Evolutionary conservation across 1,140 invertebrate genomes (phyloP).

Genomic region (Drosophila subobscura): DNA sequence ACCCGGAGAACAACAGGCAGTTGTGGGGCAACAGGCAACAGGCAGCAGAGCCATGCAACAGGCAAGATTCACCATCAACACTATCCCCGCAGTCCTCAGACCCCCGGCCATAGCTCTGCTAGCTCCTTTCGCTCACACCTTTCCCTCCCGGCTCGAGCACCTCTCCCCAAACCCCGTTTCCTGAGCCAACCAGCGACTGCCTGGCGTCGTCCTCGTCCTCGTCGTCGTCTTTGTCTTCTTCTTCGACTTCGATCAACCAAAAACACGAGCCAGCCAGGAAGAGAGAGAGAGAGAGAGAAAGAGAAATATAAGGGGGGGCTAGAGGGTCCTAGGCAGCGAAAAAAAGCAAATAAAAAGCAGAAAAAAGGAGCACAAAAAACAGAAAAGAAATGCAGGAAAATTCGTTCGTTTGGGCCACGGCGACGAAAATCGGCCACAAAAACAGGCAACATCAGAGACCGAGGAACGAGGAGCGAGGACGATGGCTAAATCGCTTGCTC

Average conservation of each 20-base stretch:
- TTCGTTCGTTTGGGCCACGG: constrained; percentile 50
- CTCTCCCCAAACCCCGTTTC: constrained; percentile 14
- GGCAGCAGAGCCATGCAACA: constrained; percentile 23
- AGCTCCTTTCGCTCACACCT: too few relatives aligned
- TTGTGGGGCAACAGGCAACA: constrained; percentile 42
- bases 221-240: constrained; percentile 46
- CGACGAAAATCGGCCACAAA: constrained; percentile 80
- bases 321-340: background rate
- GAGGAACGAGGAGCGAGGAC: constrained; percentile 11
- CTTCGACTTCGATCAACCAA: constrained; percentile 65
- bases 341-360: constrained; percentile 12
- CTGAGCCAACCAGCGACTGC: constrained; percentile 20
- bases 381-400: constrained; percentile 60
- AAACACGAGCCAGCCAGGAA: constrained; percentile 20
- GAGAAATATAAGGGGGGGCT: background rate
- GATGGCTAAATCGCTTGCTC: constrained; percentile 54
- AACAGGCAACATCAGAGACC: constrained; percentile 42
- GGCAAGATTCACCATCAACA: constrained; percentile 47
- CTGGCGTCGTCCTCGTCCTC: constrained; percentile 36
- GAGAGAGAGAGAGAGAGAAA: too few relatives aligned
- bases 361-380: constrained; percentile 20
- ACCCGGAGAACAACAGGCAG: constrained; percentile 26
- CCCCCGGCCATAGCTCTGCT: background rate
- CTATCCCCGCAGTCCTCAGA: background rate
- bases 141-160: too few relatives aligned